Conservation (phyloP, 2,888 invertebrate species). For the Caenorhabditis sulstoni region DNA sequence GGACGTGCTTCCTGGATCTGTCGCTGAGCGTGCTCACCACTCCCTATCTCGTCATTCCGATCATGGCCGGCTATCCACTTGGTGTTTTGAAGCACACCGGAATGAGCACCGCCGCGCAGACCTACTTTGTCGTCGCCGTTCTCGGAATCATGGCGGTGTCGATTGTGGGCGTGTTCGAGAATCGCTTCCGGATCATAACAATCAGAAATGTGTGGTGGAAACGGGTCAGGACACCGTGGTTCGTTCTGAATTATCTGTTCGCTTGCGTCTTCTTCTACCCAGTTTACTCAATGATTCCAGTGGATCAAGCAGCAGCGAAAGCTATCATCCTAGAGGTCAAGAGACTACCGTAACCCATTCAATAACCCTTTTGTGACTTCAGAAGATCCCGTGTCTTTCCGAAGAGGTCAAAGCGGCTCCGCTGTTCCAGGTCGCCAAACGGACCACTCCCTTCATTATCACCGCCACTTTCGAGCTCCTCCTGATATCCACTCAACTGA, state of each 20-base stretch:
- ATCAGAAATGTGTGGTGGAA: neutral
- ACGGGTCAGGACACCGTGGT: neutral
- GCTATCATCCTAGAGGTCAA: neutral
- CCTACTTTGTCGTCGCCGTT: neutral
- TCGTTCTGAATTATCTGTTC: neutral
- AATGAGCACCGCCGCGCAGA: neutral
- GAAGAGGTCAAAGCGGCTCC: neutral
- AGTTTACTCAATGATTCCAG: neutral
- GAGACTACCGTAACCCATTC: no score
- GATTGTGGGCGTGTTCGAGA: neutral
- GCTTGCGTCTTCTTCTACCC: neutral
- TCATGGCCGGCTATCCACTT: neutral
- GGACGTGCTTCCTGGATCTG: neutral
- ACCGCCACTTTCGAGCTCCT: neutral
- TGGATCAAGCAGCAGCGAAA: neutral
- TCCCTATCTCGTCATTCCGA: neutral
- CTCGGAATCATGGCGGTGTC: neutral
- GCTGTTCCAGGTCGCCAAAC: neutral
- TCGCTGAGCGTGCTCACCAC: neutral
- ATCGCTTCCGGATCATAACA: neutral
- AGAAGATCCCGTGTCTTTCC: neutral
- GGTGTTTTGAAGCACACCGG: neutral
- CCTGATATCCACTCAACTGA: neutral
- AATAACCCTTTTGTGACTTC: neutral
- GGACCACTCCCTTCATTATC: neutral